Percentiles rank a stretch among this genome's conserved stretches.
Conservation (phyloP, 2,797 vertebrate species). For the Typhlichthys subterraneus region DNA sequence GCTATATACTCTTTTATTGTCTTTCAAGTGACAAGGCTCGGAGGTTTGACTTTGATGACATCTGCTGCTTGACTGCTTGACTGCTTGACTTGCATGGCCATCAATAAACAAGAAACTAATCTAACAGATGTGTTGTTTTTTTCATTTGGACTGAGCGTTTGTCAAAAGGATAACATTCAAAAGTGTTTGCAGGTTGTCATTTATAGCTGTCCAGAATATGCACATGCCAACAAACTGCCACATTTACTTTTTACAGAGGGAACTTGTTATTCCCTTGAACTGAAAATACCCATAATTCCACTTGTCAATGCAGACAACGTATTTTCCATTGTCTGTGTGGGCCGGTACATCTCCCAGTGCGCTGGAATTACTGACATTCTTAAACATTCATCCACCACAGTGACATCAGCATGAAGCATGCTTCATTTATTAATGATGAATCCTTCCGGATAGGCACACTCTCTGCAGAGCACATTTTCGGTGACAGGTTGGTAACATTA, state of each 20-base stretch:
- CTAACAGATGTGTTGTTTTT: neutral
- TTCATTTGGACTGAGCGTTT: too few species aligned
- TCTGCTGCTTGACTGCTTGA: neutral
- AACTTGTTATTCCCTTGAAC: neutral
- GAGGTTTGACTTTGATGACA: neutral
- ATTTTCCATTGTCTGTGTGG: slow-evolving; percentile 4
- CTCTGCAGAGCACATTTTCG: slow-evolving; percentile 29
- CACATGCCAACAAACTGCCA: neutral
- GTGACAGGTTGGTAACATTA: slow-evolving; percentile 25
- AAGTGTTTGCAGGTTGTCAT: neutral
- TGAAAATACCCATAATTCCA: slow-evolving; percentile 16
- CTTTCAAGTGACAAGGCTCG: slow-evolving; percentile 6
- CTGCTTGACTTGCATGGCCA: neutral
- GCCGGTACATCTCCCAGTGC: neutral
- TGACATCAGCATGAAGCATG: slow-evolving; percentile 9
- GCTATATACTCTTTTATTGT: slow-evolving; percentile 14
- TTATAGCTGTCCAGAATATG: neutral
- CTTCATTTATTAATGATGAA: slow-evolving; percentile 39
- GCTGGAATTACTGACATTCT: slow-evolving; percentile 20
- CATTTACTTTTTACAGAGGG: slow-evolving; percentile 5
- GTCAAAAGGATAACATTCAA: neutral
- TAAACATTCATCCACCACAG: slow-evolving; percentile 12
- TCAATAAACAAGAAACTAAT: slow-evolving; percentile 12
- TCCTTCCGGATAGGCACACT: slow-evolving; percentile 21
- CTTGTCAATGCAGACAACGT: neutral